Percentiles rank a stretch among this genome's conserved stretches.
Conservation (phyloP, 53 echinoderm and acorn worm species). For the Luidia sarsii region DNA sequence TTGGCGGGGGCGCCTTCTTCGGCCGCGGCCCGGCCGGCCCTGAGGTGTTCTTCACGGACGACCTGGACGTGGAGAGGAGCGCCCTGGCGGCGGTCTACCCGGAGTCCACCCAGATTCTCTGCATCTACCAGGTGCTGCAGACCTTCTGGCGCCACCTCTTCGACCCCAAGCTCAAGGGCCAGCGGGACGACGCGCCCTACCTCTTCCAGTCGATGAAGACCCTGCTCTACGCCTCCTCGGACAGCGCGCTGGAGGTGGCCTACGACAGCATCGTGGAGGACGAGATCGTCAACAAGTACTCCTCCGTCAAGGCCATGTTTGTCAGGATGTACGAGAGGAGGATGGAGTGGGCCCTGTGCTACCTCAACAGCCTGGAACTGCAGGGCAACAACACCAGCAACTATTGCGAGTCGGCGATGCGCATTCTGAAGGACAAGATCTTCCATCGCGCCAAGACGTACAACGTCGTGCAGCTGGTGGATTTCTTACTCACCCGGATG, state of each 20-base stretch:
- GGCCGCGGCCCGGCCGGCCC: conserved; percentile 54
- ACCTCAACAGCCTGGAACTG: conserved; percentile 23
- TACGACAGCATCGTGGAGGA: conserved; percentile 41
- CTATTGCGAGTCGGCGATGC: conserved; percentile 54
- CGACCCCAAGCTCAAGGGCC: conserved; percentile 35
- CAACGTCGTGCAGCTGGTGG: conserved; percentile 61
- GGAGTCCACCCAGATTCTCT: conserved; percentile 37
- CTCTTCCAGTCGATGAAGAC: conserved; percentile 65
- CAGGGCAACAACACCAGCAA: conserved; percentile 54
- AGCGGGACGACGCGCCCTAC: conserved; percentile 29
- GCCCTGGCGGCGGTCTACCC: conserved; percentile 50
- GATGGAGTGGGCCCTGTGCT: conserved; percentile 58
- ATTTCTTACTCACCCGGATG: conserved; percentile 57
- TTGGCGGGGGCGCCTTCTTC: conserved; percentile 48
- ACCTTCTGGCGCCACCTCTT: conserved; percentile 67
- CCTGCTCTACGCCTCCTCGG: conserved; percentile 46
- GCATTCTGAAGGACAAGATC: conserved; percentile 64
- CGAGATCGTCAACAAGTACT: conserved; percentile 47
- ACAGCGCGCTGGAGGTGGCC: conserved; percentile 27
- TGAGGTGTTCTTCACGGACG: conserved; percentile 58
- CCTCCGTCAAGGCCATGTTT: conserved; percentile 25
- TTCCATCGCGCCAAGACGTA: conserved; percentile 47
- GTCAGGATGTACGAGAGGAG: conserved; percentile 53
- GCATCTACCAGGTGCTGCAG: conserved; percentile 65
- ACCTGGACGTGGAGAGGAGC: conserved; percentile 50